These are phyloP conservation scores for Otis tarda DNA, from an alignment of 2,113 vertebrate species.

Conservation along the genomic window DNA sequence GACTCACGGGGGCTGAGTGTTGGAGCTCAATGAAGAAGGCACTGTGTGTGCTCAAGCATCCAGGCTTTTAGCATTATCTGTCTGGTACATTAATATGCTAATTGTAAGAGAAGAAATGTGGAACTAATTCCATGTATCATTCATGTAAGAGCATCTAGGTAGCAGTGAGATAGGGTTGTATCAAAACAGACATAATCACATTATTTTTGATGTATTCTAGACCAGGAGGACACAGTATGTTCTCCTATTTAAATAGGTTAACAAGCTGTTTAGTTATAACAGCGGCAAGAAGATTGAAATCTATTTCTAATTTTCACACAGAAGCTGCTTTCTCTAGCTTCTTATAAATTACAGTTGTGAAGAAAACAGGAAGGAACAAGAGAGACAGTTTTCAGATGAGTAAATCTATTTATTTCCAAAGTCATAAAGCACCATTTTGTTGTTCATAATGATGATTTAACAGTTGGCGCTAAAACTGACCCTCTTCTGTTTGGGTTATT, in stretches of 20 bases:
- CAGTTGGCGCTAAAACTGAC: background rate
- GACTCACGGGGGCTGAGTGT: background rate
- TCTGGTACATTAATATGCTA: conserved; percentile 74
- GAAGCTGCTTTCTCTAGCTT: conserved; percentile 31
- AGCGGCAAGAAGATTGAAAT: conserved; percentile 50
- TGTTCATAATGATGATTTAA: conserved; percentile 36
- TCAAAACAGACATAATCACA: conserved; percentile 40
- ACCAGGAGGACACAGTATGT: background rate
- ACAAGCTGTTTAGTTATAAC: conserved; percentile 59
- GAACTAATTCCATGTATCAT: conserved; percentile 73
- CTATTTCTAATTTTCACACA: conserved; percentile 46
- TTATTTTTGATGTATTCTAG: conserved; percentile 30
- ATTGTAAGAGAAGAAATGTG: conserved; percentile 68
- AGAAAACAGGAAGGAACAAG: conserved; percentile 20
- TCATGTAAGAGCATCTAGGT: conserved; percentile 65
- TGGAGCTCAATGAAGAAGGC: conserved; percentile 41
- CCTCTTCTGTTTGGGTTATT: background rate
- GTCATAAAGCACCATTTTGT: background rate
- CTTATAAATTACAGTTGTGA: conserved; percentile 16
- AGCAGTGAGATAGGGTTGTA: conserved; percentile 48
- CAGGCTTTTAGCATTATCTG: conserved; percentile 62
- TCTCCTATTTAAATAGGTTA: conserved; percentile 48
- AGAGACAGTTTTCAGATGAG: conserved; percentile 10
- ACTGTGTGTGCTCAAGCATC: conserved; percentile 51
- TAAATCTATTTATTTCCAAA: conserved; percentile 40